Percentiles rank a stretch among this genome's conserved stretches.
phyloP scores from a whole-genome alignment of 2,797 vertebrate genomes.

The Leptatherina wallacei region DNA sequence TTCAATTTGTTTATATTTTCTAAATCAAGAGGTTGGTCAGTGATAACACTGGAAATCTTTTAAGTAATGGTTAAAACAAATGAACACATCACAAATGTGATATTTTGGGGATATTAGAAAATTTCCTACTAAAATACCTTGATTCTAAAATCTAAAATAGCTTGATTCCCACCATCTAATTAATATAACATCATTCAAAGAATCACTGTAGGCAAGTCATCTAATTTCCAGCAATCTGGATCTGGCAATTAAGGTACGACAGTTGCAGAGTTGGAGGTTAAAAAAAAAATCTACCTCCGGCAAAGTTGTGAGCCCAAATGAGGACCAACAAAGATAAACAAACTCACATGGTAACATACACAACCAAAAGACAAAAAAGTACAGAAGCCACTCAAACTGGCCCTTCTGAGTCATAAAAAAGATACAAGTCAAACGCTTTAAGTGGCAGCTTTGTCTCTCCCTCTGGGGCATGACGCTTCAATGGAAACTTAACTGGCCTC shows the following conservation, averaged over 20 bases:
- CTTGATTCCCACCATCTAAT: neutral
- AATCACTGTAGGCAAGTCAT: neutral
- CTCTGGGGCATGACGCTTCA: slow-evolving; percentile 72
- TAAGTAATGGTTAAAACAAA: too few relatives aligned
- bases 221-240: neutral
- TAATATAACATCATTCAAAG: neutral
- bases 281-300: neutral
- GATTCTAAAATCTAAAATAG: too few relatives aligned
- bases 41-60: neutral
- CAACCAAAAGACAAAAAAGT: neutral
- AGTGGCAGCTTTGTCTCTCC: slow-evolving; percentile 77
- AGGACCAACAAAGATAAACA: slow-evolving; percentile 14
- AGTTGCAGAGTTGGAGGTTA: neutral
- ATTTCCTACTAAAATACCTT: too few relatives aligned
- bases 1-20: neutral
- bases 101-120: too few relatives aligned
- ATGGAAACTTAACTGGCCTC: slow-evolving; percentile 79
- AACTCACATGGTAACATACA: neutral
- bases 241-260: neutral
- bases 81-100: too few relatives aligned
- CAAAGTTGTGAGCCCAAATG: neutral
- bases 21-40: neutral
- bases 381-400: slow-evolving; percentile 40
- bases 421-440: slow-evolving; percentile 72
- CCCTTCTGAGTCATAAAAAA: slow-evolving; percentile 61